Conservation (phyloP, 2,113 vertebrate genomes). For the Pollimyrus isidori region DNA sequence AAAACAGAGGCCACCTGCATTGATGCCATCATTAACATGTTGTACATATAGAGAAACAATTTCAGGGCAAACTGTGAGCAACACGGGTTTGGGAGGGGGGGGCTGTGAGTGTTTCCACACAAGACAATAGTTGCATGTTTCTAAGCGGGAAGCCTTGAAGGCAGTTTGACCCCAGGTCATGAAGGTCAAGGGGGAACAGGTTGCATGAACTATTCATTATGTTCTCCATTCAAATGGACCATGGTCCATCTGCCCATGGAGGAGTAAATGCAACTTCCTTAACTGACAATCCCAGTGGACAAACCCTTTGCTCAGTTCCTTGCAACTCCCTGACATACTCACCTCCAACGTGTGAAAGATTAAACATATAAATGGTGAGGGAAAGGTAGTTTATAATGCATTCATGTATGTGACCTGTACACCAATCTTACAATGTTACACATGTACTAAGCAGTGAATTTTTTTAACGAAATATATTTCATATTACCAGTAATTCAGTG, state of each 20-base stretch:
- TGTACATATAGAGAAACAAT: conserved; percentile 41
- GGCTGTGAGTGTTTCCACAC: conserved; percentile 39
- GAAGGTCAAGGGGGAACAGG: conserved; percentile 38
- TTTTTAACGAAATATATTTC: not conserved
- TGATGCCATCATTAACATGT: conserved; percentile 11
- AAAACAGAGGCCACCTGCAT: not conserved
- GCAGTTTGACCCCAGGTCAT: conserved; percentile 38
- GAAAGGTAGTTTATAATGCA: not conserved
- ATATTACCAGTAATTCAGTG: not conserved
- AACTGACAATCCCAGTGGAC: not conserved
- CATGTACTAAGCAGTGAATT: not conserved
- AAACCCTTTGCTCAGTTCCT: not conserved
- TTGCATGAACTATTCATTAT: conserved; percentile 59
- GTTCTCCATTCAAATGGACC: conserved; percentile 43
- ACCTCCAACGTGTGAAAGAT: not conserved
- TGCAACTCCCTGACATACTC: not conserved
- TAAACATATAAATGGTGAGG: not conserved
- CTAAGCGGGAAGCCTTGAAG: conserved; percentile 33
- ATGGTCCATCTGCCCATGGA: conserved; percentile 36
- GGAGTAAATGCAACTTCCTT: conserved; percentile 11
- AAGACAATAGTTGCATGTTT: conserved; percentile 9
- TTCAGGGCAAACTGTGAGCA: conserved; percentile 44
- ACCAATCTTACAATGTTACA: not conserved
- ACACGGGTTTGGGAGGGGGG: conserved; percentile 36
- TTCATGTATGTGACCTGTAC: not conserved